These are phyloP conservation scores for Rhagonycha fulva DNA, from an alignment of 2,888 invertebrate genomes.

Conservation along the genomic window DNA sequence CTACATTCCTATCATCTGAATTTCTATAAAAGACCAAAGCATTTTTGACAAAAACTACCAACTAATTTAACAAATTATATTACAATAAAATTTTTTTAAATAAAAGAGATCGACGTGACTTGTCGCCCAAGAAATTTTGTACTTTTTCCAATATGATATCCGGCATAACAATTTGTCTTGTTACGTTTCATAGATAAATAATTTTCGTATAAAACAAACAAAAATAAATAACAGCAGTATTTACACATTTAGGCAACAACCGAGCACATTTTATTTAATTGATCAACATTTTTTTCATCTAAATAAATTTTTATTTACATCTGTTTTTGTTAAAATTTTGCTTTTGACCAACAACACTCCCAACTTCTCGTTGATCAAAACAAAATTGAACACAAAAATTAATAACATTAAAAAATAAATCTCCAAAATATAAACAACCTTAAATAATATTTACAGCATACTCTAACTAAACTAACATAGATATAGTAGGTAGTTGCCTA, in stretches of 20 bases:
- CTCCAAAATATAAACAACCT: constrained; percentile 46
- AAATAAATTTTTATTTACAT: constrained; percentile 10
- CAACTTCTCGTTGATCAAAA: neutral
- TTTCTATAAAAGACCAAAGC: neutral
- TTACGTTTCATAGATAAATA: neutral
- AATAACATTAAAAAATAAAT: constrained; percentile 45
- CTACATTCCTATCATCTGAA: neutral
- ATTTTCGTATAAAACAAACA: neutral
- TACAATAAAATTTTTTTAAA: constrained; percentile 46
- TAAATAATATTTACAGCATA: constrained; percentile 3
- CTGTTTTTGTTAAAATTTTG: neutral
- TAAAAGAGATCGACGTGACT: constrained; percentile 52
- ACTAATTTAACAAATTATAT: constrained; percentile 31
- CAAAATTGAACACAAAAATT: constrained; percentile 4
- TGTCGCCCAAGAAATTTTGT: constrained; percentile 50
- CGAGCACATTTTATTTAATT: constrained; percentile 19
- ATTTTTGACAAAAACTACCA: neutral
- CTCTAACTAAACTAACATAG: constrained; percentile 5
- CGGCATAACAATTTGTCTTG: constrained; percentile 1
- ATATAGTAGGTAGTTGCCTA: neutral
- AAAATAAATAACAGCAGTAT: neutral
- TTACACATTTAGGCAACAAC: neutral
- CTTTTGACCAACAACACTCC: neutral
- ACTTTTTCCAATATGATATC: constrained; percentile 43
- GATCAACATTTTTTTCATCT: constrained; percentile 18